phyloP scores from a whole-genome alignment of 2,888 invertebrate genomes.

The Camptogramma bilineatum region DNA sequence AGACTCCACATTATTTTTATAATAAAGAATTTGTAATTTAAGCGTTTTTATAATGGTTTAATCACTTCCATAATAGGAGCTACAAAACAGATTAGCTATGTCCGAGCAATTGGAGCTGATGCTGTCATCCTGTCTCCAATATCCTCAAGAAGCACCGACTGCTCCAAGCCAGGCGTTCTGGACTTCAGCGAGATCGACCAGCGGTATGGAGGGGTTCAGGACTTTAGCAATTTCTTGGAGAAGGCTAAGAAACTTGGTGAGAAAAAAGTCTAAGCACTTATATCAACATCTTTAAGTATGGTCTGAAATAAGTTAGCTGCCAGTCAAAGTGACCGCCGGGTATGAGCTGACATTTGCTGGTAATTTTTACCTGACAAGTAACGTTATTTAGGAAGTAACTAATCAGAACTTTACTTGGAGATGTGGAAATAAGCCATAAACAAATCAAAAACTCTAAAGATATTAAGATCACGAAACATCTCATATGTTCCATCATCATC shows the following conservation, averaged over 20 bases:
- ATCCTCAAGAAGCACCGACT: slow-evolving; percentile 76
- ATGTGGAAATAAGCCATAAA: too few species aligned
- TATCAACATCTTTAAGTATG: not conserved
- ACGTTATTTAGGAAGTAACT: too few species aligned
- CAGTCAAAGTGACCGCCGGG: too few species aligned
- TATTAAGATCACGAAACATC: too few species aligned
- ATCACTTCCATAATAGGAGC: slow-evolving; percentile 54
- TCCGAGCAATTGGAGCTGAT: slow-evolving; percentile 73
- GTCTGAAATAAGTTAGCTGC: not conserved
- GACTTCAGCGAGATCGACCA: slow-evolving; percentile 89
- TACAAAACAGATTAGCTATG: slow-evolving; percentile 73
- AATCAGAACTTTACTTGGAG: too few species aligned
- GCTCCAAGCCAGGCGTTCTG: slow-evolving; percentile 91
- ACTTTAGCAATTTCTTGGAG: slow-evolving; percentile 84
- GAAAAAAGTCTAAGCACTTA: not conserved
- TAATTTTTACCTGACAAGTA: too few species aligned
- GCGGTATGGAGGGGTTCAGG: slow-evolving; percentile 88
- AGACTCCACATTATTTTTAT: too few species aligned
- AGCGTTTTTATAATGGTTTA: too few species aligned
- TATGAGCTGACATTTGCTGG: too few species aligned
- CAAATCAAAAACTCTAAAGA: too few species aligned
- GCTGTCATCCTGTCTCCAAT: slow-evolving; percentile 74
- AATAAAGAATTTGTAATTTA: too few species aligned
- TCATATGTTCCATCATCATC: too few species aligned
- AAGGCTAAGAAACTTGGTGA: slow-evolving; percentile 79